A percentile compares a stretch with the other conserved stretches of the same genome.
These are phyloP conservation scores for Pachycephala philippinensis DNA, from an alignment of 2,113 vertebrate genomes.

Conservation along the genomic window DNA sequence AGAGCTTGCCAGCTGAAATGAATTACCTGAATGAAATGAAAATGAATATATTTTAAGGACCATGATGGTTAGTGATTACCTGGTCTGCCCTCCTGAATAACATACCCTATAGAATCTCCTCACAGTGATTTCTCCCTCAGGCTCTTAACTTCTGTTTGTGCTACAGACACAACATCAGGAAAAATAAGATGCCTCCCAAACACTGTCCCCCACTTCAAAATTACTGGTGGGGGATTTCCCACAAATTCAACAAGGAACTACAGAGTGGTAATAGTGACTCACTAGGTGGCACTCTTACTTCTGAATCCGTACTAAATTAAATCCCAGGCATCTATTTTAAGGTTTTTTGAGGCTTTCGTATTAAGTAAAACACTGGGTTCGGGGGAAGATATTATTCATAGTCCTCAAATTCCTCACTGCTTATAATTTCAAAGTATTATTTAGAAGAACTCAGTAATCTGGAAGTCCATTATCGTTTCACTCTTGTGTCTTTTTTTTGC, in stretches of 20 bases:
- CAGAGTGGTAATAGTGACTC: not conserved
- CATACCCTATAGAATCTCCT: not conserved
- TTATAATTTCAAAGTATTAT: constrained; percentile 1
- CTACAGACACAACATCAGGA: not conserved
- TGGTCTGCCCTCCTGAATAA: not conserved
- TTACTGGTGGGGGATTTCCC: not conserved
- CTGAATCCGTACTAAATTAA: constrained; percentile 3
- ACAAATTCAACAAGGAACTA: not conserved
- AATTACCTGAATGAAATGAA: not conserved
- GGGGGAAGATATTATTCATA: not conserved
- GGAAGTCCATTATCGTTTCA: not conserved
- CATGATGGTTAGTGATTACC: not conserved
- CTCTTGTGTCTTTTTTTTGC: not conserved
- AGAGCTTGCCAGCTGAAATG: not conserved
- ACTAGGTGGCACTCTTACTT: constrained; percentile 63
- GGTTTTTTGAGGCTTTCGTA: not conserved
- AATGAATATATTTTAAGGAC: not conserved
- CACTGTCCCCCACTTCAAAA: not conserved
- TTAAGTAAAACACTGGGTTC: not conserved
- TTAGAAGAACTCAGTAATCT: not conserved
- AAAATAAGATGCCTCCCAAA: not conserved
- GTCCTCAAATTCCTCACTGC: not conserved
- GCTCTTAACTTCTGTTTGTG: not conserved
- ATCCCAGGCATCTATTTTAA: not conserved
- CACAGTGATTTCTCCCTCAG: not conserved